Evolutionary conservation across 2,888 invertebrate genomes (phyloP), one percentile per base, ranked within the genome.

Genomic region (Amiota minor): DNA sequence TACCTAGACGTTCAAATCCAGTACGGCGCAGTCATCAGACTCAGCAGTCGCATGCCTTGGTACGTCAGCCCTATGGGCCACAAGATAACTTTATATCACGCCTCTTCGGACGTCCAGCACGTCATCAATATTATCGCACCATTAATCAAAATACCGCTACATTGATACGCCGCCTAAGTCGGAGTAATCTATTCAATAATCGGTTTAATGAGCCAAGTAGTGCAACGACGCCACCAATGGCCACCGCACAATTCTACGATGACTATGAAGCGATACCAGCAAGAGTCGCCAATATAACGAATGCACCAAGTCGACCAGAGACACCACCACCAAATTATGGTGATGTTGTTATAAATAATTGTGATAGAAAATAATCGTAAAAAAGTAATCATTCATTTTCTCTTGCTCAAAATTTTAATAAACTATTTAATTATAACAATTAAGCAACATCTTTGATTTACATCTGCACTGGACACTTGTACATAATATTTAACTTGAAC

Each of bases 81-180:
- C 80, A 86, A 8, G 86, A 88, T 72, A 88, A 84, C 67, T 89
- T 89, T 69, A 75, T 90, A 2, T 81, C 86, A n/a, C 82, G 87
- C 14, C 82, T 89, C 1, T 89, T 90, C 65, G 88, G 89, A 3
- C 84, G 89, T 0, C 89, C 89, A 23, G 81, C 88, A 2, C 81
- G 89, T 18, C 87, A 84, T 72, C 89, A 88, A 50, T 89, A 89
- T 77, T 88, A 88, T 78, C 86, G 88, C 16, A 80, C 86, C 0
- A 84, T 89, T 12, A 89, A 89, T 82, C 86, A 87, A 72, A 88
- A 88, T 49, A 89, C 90, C 3, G 88, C 89, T 10, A 86, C 88
- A 18, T 76, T 89, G n/a, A 89, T 89, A 49, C 80, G 90, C 49
- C 86, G 89, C 2, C 73, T 89, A 11, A 89, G 89, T 76, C 88